Base-by-base conservation (phyloP, 1,140 invertebrate genomes). In the Achatina immaculata region DNA sequence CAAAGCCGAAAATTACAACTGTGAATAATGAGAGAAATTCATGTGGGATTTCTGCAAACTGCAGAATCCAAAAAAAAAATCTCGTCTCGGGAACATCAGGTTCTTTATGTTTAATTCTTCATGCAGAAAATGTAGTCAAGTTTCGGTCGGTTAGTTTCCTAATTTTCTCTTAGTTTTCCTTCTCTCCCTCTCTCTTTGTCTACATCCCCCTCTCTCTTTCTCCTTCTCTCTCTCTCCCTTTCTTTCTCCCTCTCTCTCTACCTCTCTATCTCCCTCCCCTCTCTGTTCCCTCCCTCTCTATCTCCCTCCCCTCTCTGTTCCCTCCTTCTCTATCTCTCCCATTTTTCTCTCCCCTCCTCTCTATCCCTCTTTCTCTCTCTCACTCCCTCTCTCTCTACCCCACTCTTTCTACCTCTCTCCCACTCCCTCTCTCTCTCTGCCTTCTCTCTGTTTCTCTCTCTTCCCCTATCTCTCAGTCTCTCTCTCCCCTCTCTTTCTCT, bases 351-450 rank as follows among this genome's bases (percentile, higher is more conserved):
- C 0, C 58, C 51, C 58, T 43, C 21, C 75, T 78, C 1, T 36
- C 58, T 62, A 31, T 38, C 36, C 58, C 21, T 58, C 40, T 77
- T 24, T 58, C 48, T 77, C 45, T 58, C 55, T 77, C 45, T 58
- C 55, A 58, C 51, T 9, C 40, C 34, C 7, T 62, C 48, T 77
- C 7, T 77, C 75, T 62, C 7, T 77, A 45, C 11, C 4, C 58
- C 75, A 3, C 16, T 62, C 75, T 77, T 36, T 62, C 55, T 77
- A 24, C 58, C 40, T 51, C 45, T 34, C 45, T 75, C 73, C 45
- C 45, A 16, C 45, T 55, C 42, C 58, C 40, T 62, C 55, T 77
- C 75, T 77, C 55, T 42, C 55, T 77, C 55, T 77, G 28, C 40
- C 55, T 62, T 36, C 51, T 38, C 38, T 36, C 51, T 36, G 21